Conservation (phyloP, 1,140 invertebrate species). For the Micrasema minimum region DNA sequence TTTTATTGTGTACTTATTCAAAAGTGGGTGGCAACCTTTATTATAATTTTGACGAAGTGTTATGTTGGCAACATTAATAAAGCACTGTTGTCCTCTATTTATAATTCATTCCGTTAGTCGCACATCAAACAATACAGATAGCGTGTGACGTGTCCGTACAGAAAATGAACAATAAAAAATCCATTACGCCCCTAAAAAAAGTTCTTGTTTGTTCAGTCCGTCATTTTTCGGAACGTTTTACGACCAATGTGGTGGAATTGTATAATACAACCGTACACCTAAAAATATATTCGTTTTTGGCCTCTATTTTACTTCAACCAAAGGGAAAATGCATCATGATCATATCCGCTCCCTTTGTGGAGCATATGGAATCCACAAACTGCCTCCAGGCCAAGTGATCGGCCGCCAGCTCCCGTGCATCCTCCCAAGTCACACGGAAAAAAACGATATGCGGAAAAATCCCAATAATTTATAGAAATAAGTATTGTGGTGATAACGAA, state of each 20-base stretch:
- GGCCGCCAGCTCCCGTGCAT: too few species aligned
- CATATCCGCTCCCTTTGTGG: too few species aligned
- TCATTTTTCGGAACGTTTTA: slow-evolving; percentile 40
- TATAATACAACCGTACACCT: too few species aligned
- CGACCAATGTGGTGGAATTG: slow-evolving; percentile 25
- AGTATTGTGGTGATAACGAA: too few species aligned
- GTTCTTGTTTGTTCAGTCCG: slow-evolving; percentile 31
- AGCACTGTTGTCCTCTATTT: slow-evolving; percentile 18
- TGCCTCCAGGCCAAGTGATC: too few species aligned
- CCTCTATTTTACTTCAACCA: too few species aligned
- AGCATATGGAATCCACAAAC: too few species aligned
- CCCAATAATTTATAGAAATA: too few species aligned
- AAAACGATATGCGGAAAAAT: too few species aligned
- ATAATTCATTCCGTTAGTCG: slow-evolving; percentile 17
- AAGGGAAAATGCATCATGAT: too few species aligned
- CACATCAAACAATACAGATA: slow-evolving; percentile 13
- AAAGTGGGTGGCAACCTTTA: not conserved
- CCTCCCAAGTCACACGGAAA: too few species aligned
- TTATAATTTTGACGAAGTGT: not conserved
- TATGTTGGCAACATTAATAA: slow-evolving; percentile 19
- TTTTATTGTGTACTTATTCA: not conserved
- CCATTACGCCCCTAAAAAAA: slow-evolving; percentile 29
- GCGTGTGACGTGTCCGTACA: slow-evolving; percentile 7
- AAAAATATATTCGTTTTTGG: too few species aligned
- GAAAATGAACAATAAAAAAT: slow-evolving; percentile 39